Evolutionary conservation across 2,888 invertebrate species (phyloP).

Genomic region (Diadegma fenestrale): DNA sequence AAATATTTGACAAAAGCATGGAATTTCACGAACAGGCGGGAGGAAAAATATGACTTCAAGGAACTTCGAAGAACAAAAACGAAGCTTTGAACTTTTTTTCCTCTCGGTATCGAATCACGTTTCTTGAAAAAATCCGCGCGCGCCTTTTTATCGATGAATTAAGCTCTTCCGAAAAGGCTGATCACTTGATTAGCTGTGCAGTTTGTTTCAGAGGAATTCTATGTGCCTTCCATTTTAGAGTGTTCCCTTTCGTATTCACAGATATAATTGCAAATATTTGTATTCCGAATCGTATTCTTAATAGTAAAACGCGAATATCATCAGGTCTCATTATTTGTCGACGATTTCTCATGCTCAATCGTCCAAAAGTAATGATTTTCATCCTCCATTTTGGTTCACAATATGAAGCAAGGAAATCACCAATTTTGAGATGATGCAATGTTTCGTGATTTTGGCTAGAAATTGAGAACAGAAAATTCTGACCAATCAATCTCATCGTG

Average conservation of each 20-base stretch:
- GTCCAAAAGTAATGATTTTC: no score
- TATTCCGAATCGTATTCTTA: not conserved
- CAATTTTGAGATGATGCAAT: no score
- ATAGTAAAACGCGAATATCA: not conserved
- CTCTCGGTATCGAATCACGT: constrained; percentile 10
- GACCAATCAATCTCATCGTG: no score
- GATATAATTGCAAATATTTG: not conserved
- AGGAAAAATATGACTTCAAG: constrained; percentile 19
- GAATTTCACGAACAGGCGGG: constrained; percentile 2
- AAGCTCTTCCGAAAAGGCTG: not conserved
- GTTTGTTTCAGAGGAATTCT: constrained; percentile 50
- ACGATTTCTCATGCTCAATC: no score
- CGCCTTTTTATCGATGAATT: no score
- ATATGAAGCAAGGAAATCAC: no score
- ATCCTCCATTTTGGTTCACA: no score
- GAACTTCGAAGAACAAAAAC: not conserved
- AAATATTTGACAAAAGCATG: constrained; percentile 27
- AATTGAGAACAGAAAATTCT: no score
- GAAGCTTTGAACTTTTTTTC: constrained; percentile 11
- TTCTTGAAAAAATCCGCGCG: constrained; percentile 43
- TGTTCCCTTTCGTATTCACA: not conserved
- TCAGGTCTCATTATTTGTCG: no score
- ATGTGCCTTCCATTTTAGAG: not conserved
- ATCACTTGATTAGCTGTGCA: not conserved
- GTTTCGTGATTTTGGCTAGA: no score